These are phyloP conservation scores for Popillia japonica DNA, from an alignment of 1,140 invertebrate species.

Conservation along the genomic window DNA sequence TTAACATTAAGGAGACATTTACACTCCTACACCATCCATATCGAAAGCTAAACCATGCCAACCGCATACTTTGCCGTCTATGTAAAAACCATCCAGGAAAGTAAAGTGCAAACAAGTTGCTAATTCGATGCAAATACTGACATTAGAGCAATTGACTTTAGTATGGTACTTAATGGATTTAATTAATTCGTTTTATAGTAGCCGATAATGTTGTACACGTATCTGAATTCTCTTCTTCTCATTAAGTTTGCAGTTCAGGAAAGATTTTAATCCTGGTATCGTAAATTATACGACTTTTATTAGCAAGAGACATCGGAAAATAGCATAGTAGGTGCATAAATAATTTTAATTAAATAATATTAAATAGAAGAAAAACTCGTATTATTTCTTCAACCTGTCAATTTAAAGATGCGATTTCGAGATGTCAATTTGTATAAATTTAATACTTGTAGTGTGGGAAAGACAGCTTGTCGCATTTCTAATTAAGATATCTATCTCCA, in stretches of 20 bases:
- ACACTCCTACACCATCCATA: neutral
- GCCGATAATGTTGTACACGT: conserved; percentile 3
- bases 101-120: neutral
- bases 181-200: conserved; percentile 11
- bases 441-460: too few relatives aligned
- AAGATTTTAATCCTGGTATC: too few relatives aligned
- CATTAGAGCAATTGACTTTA: neutral
- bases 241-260: neutral
- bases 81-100: neutral
- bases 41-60: neutral
- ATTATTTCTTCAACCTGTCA: too few relatives aligned
- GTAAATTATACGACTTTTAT: too few relatives aligned
- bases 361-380: too few relatives aligned
- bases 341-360: too few relatives aligned
- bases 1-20: neutral
- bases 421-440: too few relatives aligned
- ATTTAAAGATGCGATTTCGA: too few relatives aligned
- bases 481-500: too few relatives aligned
- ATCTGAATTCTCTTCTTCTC: neutral
- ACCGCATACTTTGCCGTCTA: neutral
- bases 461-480: too few relatives aligned
- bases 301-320: too few relatives aligned
- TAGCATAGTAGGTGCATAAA: too few relatives aligned
- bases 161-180: neutral
- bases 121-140: neutral